Conservation (phyloP, 2,113 vertebrate genomes). For the Pituophis catenifer region DNA sequence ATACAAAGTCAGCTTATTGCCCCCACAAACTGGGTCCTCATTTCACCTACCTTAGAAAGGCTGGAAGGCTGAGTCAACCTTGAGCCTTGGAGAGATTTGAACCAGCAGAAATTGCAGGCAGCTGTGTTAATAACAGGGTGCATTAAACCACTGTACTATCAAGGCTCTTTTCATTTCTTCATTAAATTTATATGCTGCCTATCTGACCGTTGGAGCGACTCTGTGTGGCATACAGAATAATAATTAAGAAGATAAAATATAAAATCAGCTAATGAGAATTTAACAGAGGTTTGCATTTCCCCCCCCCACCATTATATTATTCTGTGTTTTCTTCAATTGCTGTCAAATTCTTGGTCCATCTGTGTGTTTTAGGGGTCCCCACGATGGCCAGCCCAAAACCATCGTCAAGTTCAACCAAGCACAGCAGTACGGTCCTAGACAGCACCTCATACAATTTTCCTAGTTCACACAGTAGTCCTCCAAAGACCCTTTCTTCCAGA, state of each 20-base stretch:
- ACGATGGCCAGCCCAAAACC: slow-evolving; percentile 20
- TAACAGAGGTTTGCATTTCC: no score
- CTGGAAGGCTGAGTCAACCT: no score
- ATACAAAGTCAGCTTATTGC: no score
- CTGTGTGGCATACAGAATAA: neutral
- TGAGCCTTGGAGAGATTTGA: no score
- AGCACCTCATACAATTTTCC: slow-evolving; percentile 26
- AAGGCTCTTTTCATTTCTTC: no score
- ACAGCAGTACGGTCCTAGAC: slow-evolving; percentile 43
- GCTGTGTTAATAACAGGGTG: no score
- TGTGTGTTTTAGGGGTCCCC: slow-evolving; percentile 56
- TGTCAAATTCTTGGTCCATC: neutral
- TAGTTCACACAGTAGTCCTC: slow-evolving; percentile 21
- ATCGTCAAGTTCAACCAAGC: slow-evolving; percentile 23
- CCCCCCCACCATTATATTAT: neutral
- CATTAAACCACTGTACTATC: no score
- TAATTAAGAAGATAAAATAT: neutral
- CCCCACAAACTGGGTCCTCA: no score
- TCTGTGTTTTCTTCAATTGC: neutral
- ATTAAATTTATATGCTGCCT: no score
- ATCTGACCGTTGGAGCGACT: no score
- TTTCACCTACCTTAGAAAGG: no score
- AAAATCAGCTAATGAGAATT: neutral
- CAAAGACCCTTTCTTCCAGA: slow-evolving; percentile 40
- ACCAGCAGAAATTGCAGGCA: no score